Conservation (phyloP, 35 echinoderm and acorn worm species). For the Eucidaris tribuloides region DNA sequence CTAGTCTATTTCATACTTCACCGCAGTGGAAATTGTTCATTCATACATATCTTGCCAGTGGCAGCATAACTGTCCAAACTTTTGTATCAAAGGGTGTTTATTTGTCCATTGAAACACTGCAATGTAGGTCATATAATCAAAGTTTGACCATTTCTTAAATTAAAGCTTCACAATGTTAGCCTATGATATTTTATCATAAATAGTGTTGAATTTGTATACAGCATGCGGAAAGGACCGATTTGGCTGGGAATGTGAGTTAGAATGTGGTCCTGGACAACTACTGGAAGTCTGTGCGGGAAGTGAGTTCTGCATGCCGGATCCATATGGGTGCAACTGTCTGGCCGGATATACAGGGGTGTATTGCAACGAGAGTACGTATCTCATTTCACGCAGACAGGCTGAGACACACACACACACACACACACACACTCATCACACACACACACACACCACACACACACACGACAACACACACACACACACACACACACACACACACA, state of each 20-base stretch:
- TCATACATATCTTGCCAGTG: too few species aligned
- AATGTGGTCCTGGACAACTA: not conserved
- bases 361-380: conserved; percentile 27
- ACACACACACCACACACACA: not conserved
- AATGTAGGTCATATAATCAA: too few species aligned
- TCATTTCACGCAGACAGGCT: not conserved
- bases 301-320: conserved; percentile 54
- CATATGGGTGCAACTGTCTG: conserved; percentile 45
- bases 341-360: conserved; percentile 28
- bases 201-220: too few species aligned
- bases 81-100: too few species aligned
- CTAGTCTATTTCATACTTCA: too few species aligned
- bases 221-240: conserved; percentile 28
- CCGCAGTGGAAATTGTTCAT: too few species aligned
- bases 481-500: not conserved
- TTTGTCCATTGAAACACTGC: too few species aligned
- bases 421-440: not conserved
- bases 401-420: too few species aligned
- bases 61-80: too few species aligned
- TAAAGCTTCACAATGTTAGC: too few species aligned
- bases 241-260: conserved; percentile 33
- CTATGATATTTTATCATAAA: too few species aligned
- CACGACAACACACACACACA: not conserved
- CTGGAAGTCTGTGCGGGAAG: not conserved
- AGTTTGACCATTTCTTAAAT: too few species aligned